Conservation (phyloP, 2,113 vertebrate species). For the Rynchops niger region DNA sequence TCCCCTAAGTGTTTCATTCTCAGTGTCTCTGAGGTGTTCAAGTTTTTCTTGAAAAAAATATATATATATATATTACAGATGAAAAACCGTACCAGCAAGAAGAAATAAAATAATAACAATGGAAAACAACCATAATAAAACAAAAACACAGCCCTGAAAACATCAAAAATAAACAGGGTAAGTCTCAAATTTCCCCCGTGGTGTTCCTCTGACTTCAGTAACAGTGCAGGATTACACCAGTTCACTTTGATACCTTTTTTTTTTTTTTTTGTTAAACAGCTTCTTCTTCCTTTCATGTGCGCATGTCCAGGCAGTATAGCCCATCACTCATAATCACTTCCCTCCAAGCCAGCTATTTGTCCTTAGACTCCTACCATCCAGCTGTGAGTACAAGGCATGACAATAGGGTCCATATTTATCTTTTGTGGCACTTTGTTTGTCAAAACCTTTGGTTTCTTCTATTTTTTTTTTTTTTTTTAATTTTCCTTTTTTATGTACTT, state of each 20-base stretch:
- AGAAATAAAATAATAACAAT: conserved; percentile 42
- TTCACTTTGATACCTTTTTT: not conserved
- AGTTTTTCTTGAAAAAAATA: conserved; percentile 29
- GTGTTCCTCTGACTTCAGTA: conserved; percentile 65
- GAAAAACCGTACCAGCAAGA: conserved; percentile 63
- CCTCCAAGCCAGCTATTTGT: conserved; percentile 37
- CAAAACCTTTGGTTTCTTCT: conserved; percentile 91
- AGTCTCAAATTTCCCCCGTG: conserved; percentile 52
- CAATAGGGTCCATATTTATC: conserved; percentile 52
- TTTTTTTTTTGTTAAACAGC: not conserved
- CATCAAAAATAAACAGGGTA: conserved; percentile 40
- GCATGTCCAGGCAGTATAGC: conserved; percentile 48
- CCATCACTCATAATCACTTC: conserved; percentile 16
- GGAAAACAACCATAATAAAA: conserved; percentile 23
- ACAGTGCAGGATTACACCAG: conserved; percentile 79
- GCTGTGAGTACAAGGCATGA: conserved; percentile 56
- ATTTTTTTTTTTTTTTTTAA: conserved; percentile 3
- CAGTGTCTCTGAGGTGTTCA: conserved; percentile 61
- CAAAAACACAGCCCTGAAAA: conserved; percentile 55
- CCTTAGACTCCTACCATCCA: conserved; percentile 53
- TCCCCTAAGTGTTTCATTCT: not conserved
- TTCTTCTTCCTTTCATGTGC: conserved; percentile 52
- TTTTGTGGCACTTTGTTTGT: conserved; percentile 78
- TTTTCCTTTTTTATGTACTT: not conserved
- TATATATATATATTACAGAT: conserved; percentile 29